These are phyloP conservation scores for Drosophila dives DNA, from an alignment of 2,888 invertebrate genomes.

Conservation along the genomic window DNA sequence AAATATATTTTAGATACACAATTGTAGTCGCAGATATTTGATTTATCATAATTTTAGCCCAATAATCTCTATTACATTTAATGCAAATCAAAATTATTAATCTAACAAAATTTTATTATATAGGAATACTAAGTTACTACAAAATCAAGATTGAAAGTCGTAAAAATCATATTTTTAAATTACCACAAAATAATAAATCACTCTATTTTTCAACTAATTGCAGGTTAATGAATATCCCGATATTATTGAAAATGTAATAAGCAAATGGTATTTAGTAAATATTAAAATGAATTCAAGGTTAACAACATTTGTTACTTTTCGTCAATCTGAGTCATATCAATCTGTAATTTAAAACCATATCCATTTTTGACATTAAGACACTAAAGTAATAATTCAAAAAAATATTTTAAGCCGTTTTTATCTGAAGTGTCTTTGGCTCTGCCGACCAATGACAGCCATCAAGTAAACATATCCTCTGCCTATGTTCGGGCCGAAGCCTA, in stretches of 20 bases:
- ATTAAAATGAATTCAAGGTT: neutral
- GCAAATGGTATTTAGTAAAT: neutral
- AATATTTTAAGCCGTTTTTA: conserved; percentile 3
- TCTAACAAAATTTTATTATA: neutral
- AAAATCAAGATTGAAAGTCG: neutral
- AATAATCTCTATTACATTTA: neutral
- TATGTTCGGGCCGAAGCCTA: conserved; percentile 27
- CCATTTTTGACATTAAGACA: neutral
- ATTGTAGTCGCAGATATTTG: neutral
- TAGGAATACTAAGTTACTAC: neutral
- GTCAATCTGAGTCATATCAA: neutral
- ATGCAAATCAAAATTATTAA: neutral
- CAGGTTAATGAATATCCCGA: neutral
- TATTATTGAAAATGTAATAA: no score
- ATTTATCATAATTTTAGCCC: neutral
- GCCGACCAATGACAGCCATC: conserved; percentile 53
- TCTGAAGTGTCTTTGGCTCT: conserved; percentile 19
- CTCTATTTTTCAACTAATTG: neutral
- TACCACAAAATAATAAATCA: neutral
- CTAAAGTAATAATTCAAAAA: conserved; percentile 2
- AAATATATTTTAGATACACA: neutral
- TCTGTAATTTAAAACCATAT: neutral
- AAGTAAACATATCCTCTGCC: conserved; percentile 61
- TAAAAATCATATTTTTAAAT: neutral
- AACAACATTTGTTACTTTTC: neutral